Percentiles rank a stretch among this genome's conserved stretches.
phyloP scores from a whole-genome alignment of 2,797 vertebrate species.

The Pangasius macronema region DNA sequence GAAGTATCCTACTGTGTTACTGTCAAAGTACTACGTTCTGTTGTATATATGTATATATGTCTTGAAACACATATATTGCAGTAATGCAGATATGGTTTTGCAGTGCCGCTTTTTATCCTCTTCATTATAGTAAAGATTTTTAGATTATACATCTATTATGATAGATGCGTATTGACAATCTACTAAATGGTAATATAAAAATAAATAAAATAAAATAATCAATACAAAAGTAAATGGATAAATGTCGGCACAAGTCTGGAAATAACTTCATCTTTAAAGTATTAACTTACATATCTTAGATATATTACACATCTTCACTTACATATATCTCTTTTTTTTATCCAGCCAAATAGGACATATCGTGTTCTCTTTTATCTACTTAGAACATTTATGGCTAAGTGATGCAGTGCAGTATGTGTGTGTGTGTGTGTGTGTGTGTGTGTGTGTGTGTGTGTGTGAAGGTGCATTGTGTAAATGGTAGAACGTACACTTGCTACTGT shows the following conservation, averaged over 20 bases:
- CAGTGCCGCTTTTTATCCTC: too few species aligned
- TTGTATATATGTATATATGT: neutral
- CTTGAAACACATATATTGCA: neutral
- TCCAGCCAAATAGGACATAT: slow-evolving; percentile 1
- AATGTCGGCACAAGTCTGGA: neutral
- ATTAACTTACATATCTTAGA: neutral
- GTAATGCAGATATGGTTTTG: neutral
- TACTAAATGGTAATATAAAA: neutral
- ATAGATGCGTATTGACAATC: neutral
- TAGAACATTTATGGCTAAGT: neutral
- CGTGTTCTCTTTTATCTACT: slow-evolving; percentile 11
- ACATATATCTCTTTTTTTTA: neutral
- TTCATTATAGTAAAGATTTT: neutral
- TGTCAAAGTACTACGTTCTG: neutral
- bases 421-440: neutral
- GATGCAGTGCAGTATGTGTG: neutral
- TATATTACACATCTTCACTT: neutral
- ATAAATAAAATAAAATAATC: neutral
- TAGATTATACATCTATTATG: neutral
- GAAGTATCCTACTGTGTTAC: neutral
- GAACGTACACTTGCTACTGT: neutral
- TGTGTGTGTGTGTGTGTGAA: slow-evolving; percentile 1
- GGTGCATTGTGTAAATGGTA: neutral
- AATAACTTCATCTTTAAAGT: neutral
- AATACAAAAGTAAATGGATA: neutral